phyloP scores from a whole-genome alignment of 2,797 vertebrate genomes.

The Oreochromis grahami region DNA sequence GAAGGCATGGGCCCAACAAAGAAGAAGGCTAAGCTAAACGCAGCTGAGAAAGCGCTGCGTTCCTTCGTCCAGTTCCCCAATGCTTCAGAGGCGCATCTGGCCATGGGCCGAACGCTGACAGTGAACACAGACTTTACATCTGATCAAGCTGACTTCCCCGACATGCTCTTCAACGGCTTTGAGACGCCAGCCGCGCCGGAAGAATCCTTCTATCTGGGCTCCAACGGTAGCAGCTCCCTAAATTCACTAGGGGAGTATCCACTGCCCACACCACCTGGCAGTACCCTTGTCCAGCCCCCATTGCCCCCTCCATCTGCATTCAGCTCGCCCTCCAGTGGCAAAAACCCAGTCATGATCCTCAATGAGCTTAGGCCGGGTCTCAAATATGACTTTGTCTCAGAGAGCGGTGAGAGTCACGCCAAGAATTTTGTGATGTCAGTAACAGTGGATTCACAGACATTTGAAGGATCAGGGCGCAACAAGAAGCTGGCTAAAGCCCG shows the following conservation, averaged over 20 bases:
- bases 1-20: constrained; percentile 96
- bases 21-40: constrained; percentile 96
- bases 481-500: constrained; percentile 98
- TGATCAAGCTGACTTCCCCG: constrained; percentile 94
- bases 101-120: constrained; percentile 92
- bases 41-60: constrained; percentile 91
- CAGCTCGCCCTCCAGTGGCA: constrained; percentile 84
- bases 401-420: constrained; percentile 97
- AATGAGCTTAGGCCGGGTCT: constrained; percentile 95
- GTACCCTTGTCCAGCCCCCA: constrained; percentile 83
- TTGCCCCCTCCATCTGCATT: constrained; percentile 81
- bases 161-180: constrained; percentile 95
- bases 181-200: constrained; percentile 86
- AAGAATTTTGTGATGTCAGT: constrained; percentile 99
- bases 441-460: constrained; percentile 90
- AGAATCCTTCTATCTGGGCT: constrained; percentile 85
- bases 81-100: constrained; percentile 93
- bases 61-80: constrained; percentile 98
- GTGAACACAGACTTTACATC: constrained; percentile 96
- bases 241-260: constrained; percentile 85
- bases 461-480: constrained; percentile 95
- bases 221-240: constrained; percentile 87
- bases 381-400: constrained; percentile 96
- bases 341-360: constrained; percentile 98
- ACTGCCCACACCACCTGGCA: constrained; percentile 73